Evolutionary conservation across 2,797 vertebrate species (phyloP), one percentile per base, ranked within the genome.

Genomic region (Chaenodraco wilsoni): DNA sequence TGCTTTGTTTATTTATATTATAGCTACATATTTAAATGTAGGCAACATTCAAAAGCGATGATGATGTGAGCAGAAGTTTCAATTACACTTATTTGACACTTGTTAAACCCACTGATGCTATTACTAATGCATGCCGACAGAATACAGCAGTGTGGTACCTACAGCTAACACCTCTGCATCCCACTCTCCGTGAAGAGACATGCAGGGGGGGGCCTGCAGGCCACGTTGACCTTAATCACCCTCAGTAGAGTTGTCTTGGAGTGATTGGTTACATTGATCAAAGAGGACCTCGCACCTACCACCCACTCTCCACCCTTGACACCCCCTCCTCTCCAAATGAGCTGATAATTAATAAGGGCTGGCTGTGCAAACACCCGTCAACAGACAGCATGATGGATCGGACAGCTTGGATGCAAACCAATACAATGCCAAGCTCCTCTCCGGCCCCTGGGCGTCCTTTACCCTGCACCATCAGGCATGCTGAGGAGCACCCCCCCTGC

Each of bases 341-440:
- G 79, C 90, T 93, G 94, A 89, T 96, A 95, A 95, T 96, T 95
- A 96, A 95, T 94, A 95, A 93, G 87, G 90, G 86, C 91, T 86
- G 91, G 87, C 87, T 92, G 90, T 87, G 87, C 90, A 93, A 95
- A 91, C 92, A 84, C 79, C 78, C 91, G 91, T 88, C 93, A 94
- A 91, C 91, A 63, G 72, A 79, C 87, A 71, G 81, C 61, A 21
- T 95, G 95, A 96, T 95, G 91, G 95, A 97, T 96, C 74, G 81
- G 89, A 89, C 89, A 73, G 81, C 82, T 86, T 91, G 90, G 90
- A 90, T 55, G 72, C 75, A 63, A 82, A 90, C 88, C 86, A 87
- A 84, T 69, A 76, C 63, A 9, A 81, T 57, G 78, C 49, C 78
- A 52, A 72, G 86, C 74, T 76, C 68, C 77, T 55, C 87, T 82